phyloP scores from a whole-genome alignment of 2,888 invertebrate species.

The Ditula angustiorana region DNA sequence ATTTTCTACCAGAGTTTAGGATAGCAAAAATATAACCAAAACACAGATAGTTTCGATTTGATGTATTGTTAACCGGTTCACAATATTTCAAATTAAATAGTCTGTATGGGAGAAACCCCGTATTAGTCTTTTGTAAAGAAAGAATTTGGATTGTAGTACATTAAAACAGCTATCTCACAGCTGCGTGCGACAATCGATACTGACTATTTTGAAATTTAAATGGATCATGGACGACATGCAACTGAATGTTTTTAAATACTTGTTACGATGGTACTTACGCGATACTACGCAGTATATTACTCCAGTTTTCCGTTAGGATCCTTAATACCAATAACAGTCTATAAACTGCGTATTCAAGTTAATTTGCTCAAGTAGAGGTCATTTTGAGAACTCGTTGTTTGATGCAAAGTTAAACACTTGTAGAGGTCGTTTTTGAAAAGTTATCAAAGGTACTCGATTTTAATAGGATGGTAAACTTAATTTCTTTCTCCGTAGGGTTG shows the following conservation, averaged over 20 bases:
- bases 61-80: too few species aligned
- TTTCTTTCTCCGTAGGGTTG: constrained; percentile 23
- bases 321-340: background rate
- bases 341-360: background rate
- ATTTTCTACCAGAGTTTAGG: too few species aligned
- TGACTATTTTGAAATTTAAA: constrained; percentile 33
- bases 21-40: too few species aligned
- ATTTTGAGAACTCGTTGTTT: too few species aligned
- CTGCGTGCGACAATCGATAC: background rate
- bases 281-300: background rate
- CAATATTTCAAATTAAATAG: too few species aligned
- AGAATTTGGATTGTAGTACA: too few species aligned
- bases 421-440: background rate
- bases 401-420: too few species aligned
- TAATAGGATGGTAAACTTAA: background rate
- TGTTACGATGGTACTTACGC: background rate
- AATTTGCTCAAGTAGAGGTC: too few species aligned
- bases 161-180: background rate
- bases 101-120: too few species aligned
- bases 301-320: background rate
- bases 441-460: background rate
- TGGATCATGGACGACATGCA: background rate
- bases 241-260: background rate
- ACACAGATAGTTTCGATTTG: too few species aligned
- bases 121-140: too few species aligned